A percentile compares a stretch with the other conserved stretches of the same genome.
Conservation (phyloP, 2,888 invertebrate genomes). For the Oscheius sp. region DNA sequence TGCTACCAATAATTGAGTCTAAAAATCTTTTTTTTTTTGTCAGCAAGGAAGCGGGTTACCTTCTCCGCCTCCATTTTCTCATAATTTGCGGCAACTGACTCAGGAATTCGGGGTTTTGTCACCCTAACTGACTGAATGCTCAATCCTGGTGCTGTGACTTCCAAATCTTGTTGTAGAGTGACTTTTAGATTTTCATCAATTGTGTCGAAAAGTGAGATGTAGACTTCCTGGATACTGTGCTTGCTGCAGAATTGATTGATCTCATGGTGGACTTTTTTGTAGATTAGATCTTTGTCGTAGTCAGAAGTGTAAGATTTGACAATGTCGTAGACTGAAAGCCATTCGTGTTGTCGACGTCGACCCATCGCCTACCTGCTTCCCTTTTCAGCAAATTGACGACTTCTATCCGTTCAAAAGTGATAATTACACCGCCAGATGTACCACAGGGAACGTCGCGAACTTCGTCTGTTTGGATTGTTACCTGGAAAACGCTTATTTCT, state of each 20-base stretch:
- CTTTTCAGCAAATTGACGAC: constrained; percentile 9
- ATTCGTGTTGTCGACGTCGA: too few species aligned
- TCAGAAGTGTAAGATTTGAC: constrained; percentile 90
- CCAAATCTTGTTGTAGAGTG: constrained; percentile 85
- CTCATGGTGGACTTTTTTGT: constrained; percentile 80
- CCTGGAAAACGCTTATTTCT: not conserved
- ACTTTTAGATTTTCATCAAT: constrained; percentile 89
- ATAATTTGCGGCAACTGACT: constrained; percentile 87
- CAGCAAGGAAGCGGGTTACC: not conserved
- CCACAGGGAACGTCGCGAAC: constrained; percentile 15
- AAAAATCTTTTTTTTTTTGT: not conserved
- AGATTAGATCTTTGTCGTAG: constrained; percentile 88
- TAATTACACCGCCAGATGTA: constrained; percentile 13
- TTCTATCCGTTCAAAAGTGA: constrained; percentile 18
- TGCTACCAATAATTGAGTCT: constrained; percentile 17
- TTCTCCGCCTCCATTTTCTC: constrained; percentile 87
- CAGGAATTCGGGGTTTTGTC: constrained; percentile 91
- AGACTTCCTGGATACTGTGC: constrained; percentile 80
- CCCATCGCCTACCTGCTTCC: not conserved
- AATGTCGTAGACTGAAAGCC: constrained; percentile 83
- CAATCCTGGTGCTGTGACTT: constrained; percentile 86
- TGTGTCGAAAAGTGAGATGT: constrained; percentile 82
- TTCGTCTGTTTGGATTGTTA: constrained; percentile 22
- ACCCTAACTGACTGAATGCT: constrained; percentile 86
- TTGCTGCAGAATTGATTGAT: constrained; percentile 81